Percentiles rank a stretch among this genome's conserved stretches.
phyloP scores from a whole-genome alignment of 2,888 invertebrate species.

The Alloscopus bannaensis region DNA sequence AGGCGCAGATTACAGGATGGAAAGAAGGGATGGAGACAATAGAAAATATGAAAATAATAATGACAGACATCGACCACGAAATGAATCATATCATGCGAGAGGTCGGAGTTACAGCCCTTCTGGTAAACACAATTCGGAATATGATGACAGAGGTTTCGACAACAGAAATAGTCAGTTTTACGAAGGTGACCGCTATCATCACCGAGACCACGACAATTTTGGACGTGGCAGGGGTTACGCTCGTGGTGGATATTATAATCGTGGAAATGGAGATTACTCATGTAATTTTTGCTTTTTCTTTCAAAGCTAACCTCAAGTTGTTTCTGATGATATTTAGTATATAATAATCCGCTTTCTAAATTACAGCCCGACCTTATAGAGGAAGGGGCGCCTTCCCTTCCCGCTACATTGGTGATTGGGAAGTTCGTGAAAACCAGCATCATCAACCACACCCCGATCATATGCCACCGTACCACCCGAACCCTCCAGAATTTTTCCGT shows the following conservation, averaged over 20 bases:
- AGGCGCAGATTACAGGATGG: slow-evolving; percentile 8
- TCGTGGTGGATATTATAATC: slow-evolving; percentile 19
- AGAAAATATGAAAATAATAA: slow-evolving; percentile 6
- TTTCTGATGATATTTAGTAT: no score
- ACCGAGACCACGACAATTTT: slow-evolving; percentile 2
- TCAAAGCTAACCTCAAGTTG: no score
- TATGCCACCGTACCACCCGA: not conserved
- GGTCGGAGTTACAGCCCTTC: not conserved
- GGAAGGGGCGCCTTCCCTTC: slow-evolving; percentile 42
- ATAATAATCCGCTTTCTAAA: not conserved
- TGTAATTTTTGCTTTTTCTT: slow-evolving; percentile 14
- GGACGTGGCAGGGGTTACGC: not conserved
- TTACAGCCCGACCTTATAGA: slow-evolving; percentile 30
- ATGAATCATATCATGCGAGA: not conserved
- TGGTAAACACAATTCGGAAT: slow-evolving; percentile 9
- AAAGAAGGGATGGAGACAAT: not conserved
- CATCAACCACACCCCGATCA: not conserved
- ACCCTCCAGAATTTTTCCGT: slow-evolving; percentile 30
- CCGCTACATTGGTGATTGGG: slow-evolving; percentile 58
- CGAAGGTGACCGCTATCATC: slow-evolving; percentile 3
- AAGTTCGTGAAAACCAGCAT: slow-evolving; percentile 34
- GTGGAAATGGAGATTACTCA: slow-evolving; percentile 26
- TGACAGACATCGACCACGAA: not conserved
- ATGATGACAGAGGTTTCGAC: slow-evolving; percentile 18
- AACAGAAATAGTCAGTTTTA: slow-evolving; percentile 19